Conservation (phyloP, 2,113 vertebrate genomes). For the Sebastes fasciatus region DNA sequence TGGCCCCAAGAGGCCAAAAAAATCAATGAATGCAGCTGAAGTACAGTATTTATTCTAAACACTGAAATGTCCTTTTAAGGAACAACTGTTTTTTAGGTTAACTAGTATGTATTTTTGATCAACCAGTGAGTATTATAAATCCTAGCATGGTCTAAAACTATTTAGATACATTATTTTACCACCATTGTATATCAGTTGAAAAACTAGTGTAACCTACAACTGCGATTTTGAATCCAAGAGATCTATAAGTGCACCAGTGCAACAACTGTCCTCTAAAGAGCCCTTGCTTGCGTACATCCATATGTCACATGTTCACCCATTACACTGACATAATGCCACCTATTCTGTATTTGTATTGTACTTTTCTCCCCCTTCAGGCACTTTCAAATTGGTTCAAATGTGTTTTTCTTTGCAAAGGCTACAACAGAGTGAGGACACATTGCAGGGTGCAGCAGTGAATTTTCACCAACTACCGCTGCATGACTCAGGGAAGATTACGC, state of each 20-base stretch:
- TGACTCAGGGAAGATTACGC: constrained; percentile 1
- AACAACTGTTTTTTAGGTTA: background rate
- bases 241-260: background rate
- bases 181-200: background rate
- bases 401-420: background rate
- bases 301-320: background rate
- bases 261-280: background rate
- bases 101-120: background rate
- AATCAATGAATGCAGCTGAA: background rate
- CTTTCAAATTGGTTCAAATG: background rate
- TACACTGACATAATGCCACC: background rate
- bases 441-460: constrained; percentile 6
- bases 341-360: background rate
- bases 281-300: background rate
- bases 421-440: constrained; percentile 1
- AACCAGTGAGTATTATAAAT: background rate
- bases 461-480: background rate
- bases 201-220: background rate
- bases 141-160: background rate
- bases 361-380: background rate
- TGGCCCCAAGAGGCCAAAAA: background rate
- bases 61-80: background rate
- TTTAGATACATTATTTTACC: background rate
- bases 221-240: background rate
- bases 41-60: background rate